phyloP scores from a whole-genome alignment of 2,113 vertebrate genomes.

The Carettochelys insculpta region DNA sequence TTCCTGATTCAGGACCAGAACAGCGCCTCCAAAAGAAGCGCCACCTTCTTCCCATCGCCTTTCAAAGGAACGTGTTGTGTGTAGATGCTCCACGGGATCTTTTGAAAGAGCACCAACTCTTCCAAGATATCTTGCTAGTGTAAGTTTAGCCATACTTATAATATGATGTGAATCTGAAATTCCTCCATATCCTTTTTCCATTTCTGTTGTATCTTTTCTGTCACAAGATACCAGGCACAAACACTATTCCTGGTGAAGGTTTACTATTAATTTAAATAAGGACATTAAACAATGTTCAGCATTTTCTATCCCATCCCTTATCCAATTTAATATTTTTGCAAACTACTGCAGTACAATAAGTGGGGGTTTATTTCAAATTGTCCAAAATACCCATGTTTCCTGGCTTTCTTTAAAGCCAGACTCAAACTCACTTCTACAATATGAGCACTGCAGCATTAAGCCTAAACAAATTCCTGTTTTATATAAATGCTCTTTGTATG shows the following conservation, averaged over 20 bases:
- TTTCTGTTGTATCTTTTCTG: background rate
- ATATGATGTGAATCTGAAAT: background rate
- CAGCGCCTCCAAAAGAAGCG: too few relatives aligned
- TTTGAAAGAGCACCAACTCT: too few relatives aligned
- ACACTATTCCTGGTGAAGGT: background rate
- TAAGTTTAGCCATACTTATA: background rate
- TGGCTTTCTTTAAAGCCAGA: background rate
- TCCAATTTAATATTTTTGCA: background rate
- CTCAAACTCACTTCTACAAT: background rate
- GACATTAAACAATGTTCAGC: background rate
- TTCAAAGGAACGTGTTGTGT: too few relatives aligned
- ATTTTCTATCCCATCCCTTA: background rate
- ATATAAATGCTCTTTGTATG: background rate
- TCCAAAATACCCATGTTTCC: background rate
- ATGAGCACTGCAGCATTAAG: background rate
- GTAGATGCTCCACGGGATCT: too few relatives aligned
- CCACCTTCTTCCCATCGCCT: too few relatives aligned
- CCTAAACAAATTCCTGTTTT: background rate
- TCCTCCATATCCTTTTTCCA: background rate
- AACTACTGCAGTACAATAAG: background rate
- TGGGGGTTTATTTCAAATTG: background rate
- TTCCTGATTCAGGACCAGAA: too few relatives aligned
- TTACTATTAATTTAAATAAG: background rate
- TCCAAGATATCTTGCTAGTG: too few relatives aligned
- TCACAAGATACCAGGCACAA: background rate